phyloP scores from a whole-genome alignment of 2,797 vertebrate species.

The Alcedo quadribrachys region DNA sequence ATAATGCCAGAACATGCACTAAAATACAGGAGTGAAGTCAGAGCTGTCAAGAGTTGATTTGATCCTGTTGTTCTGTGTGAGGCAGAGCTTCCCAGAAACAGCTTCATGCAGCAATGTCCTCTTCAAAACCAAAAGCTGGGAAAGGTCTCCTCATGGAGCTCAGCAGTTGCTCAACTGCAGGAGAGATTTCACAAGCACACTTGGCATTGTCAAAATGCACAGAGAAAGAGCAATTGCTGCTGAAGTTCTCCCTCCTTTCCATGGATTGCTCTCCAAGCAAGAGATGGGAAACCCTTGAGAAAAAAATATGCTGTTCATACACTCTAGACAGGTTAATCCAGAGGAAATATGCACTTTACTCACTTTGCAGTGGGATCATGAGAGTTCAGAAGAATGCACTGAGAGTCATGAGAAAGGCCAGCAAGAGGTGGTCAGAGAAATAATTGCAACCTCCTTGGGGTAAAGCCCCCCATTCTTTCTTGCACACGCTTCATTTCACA shows the following conservation, averaged over 20 bases:
- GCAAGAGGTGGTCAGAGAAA: background rate
- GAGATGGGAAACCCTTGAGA: background rate
- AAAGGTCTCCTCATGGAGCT: background rate
- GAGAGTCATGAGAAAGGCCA: background rate
- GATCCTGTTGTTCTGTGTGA: background rate
- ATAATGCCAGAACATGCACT: background rate
- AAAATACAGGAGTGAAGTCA: background rate
- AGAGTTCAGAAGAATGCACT: background rate
- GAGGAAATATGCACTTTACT: background rate
- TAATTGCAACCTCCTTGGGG: background rate
- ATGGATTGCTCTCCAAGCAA: background rate
- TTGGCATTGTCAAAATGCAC: background rate
- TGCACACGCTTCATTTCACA: background rate
- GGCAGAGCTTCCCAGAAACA: background rate
- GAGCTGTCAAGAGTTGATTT: background rate
- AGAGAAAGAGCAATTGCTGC: background rate
- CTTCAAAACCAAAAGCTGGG: background rate
- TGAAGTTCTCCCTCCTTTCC: background rate
- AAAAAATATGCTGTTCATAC: background rate
- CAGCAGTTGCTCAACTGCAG: background rate
- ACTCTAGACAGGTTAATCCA: background rate
- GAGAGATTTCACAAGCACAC: background rate
- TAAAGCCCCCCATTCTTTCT: background rate
- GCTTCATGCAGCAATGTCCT: background rate
- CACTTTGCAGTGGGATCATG: background rate